phyloP scores from a whole-genome alignment of 1,140 invertebrate species.

The Plutomurus gul region DNA sequence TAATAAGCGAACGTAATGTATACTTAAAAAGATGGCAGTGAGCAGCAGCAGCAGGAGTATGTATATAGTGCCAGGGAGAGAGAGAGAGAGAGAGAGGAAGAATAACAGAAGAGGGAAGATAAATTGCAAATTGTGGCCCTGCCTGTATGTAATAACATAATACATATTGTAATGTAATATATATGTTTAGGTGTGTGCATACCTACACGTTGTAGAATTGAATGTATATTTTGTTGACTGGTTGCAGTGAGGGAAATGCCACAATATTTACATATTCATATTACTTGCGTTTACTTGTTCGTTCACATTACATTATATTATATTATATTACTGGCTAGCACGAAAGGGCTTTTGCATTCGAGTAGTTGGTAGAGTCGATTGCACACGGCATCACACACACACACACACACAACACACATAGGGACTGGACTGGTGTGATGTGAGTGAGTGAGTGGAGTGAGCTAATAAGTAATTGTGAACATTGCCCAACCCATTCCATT shows the following conservation, averaged over 20 bases:
- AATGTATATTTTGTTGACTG: not conserved
- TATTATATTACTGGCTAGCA: constrained; percentile 5
- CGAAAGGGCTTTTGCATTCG: too few relatives aligned
- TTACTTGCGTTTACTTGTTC: constrained; percentile 17
- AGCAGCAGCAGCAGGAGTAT: too few relatives aligned
- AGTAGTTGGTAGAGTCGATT: too few relatives aligned
- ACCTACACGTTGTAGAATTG: not conserved
- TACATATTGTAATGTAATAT: not conserved
- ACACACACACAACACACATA: too few relatives aligned
- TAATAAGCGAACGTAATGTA: too few relatives aligned
- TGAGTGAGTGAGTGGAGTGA: constrained; percentile 26
- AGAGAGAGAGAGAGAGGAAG: not conserved
- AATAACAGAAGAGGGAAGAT: not conserved
- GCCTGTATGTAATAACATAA: not conserved
- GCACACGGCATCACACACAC: too few relatives aligned
- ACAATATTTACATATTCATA: constrained; percentile 26
- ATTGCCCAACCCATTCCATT: constrained; percentile 16
- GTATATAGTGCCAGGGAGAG: not conserved
- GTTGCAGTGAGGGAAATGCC: constrained; percentile 18
- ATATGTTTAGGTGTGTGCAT: not conserved
- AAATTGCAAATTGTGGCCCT: constrained; percentile 11
- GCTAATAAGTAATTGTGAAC: constrained; percentile 30
- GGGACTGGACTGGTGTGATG: not conserved
- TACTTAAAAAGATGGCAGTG: too few relatives aligned
- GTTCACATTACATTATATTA: constrained; percentile 1